Conservation (phyloP, 2,888 invertebrate genomes). For the Digitonthophagus gazella region DNA sequence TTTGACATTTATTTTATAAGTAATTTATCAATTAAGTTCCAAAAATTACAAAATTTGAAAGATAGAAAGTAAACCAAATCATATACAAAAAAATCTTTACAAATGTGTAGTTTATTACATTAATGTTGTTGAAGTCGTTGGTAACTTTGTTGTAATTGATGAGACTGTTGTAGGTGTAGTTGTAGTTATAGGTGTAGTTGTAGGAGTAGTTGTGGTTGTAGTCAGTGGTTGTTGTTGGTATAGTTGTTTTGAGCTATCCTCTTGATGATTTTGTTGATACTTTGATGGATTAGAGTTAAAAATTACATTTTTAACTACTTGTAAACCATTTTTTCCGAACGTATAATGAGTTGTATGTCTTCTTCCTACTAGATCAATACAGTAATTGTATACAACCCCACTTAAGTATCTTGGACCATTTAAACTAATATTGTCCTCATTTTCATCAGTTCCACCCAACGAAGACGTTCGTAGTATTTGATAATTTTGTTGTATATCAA, state of each 20-base stretch:
- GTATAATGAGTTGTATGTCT: conserved; percentile 79
- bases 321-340: conserved; percentile 81
- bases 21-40: too few relatives aligned
- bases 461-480: too few relatives aligned
- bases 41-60: too few relatives aligned
- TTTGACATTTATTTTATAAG: too few relatives aligned
- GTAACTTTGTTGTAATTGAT: too few relatives aligned
- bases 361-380: conserved; percentile 80
- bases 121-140: conserved; percentile 44
- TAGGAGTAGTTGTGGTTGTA: conserved; percentile 39
- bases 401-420: conserved; percentile 79
- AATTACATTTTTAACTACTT: conserved; percentile 72
- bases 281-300: conserved; percentile 55
- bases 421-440: conserved; percentile 78
- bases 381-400: conserved; percentile 80
- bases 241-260: conserved; percentile 47
- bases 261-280: conserved; percentile 40
- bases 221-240: conserved; percentile 33
- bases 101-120: too few relatives aligned
- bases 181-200: conserved; percentile 51
- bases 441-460: too few relatives aligned
- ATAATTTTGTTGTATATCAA: too few relatives aligned
- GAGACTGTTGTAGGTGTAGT: too few relatives aligned
- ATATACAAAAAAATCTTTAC: too few relatives aligned
- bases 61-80: too few relatives aligned